phyloP scores from a whole-genome alignment of 2,113 vertebrate species.

The Merops nubicus region DNA sequence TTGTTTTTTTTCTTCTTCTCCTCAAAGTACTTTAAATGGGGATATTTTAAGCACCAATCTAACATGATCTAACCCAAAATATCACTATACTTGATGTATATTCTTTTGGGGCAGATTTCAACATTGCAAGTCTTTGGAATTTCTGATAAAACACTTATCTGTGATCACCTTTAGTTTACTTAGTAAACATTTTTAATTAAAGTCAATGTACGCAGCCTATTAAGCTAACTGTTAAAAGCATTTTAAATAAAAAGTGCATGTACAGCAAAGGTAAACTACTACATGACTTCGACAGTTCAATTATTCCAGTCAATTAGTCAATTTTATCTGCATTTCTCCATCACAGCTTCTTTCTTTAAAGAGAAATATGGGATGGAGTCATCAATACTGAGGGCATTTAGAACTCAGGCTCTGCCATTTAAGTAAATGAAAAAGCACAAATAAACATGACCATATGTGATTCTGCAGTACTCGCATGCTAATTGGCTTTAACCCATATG shows the following conservation, averaged over 20 bases:
- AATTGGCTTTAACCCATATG: slow-evolving; percentile 84
- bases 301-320: slow-evolving; percentile 81
- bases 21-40: not conserved
- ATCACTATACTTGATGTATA: not conserved
- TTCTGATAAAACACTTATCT: slow-evolving; percentile 41
- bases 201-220: slow-evolving; percentile 78
- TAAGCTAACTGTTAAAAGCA: slow-evolving; percentile 77
- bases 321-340: slow-evolving; percentile 86
- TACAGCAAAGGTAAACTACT: slow-evolving; percentile 82
- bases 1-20: not conserved
- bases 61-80: not conserved
- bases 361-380: slow-evolving; percentile 84
- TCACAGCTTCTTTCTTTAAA: slow-evolving; percentile 86
- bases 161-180: slow-evolving; percentile 43
- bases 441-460: slow-evolving; percentile 88
- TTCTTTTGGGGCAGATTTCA: not conserved
- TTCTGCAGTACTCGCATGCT: slow-evolving; percentile 83
- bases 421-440: slow-evolving; percentile 90
- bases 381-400: slow-evolving; percentile 88
- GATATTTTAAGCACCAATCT: slow-evolving; percentile 3
- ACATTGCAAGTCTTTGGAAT: slow-evolving; percentile 12
- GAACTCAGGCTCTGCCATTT: slow-evolving; percentile 84
- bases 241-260: slow-evolving; percentile 79
- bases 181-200: slow-evolving; percentile 72
- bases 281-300: slow-evolving; percentile 73